phyloP scores from a whole-genome alignment of 2,113 vertebrate genomes.

The Oryzias woworae region DNA sequence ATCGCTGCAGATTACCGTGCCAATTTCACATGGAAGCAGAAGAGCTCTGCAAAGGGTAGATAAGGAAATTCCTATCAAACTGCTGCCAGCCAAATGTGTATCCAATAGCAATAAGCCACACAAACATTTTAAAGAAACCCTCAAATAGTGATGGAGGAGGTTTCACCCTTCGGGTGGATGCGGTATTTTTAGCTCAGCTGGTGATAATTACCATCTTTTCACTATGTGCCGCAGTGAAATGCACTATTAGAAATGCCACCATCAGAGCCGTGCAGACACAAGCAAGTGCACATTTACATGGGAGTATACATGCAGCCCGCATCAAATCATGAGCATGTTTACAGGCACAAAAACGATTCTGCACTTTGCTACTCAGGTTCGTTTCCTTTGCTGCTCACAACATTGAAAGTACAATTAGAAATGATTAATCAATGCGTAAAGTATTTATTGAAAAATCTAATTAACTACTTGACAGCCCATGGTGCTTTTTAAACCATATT shows the following conservation, averaged over 20 bases:
- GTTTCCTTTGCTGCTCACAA: conserved; percentile 5
- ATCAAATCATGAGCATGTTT: conserved; percentile 4
- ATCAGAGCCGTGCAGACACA: conserved; percentile 29
- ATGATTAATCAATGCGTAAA: background rate
- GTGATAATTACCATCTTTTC: conserved; percentile 76
- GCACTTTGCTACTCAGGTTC: conserved; percentile 12
- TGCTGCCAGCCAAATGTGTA: conserved; percentile 79
- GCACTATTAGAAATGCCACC: conserved; percentile 59
- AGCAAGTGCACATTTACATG: conserved; percentile 14
- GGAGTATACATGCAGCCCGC: background rate
- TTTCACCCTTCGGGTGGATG: conserved; percentile 69
- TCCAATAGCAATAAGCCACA: conserved; percentile 73
- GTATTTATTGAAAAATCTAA: too few species aligned
- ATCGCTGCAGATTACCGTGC: conserved; percentile 78
- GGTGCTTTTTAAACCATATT: too few species aligned
- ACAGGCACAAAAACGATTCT: background rate
- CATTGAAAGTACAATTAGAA: conserved; percentile 19
- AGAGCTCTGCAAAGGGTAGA: conserved; percentile 80
- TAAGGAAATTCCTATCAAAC: conserved; percentile 80
- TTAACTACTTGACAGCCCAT: too few species aligned
- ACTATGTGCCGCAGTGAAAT: conserved; percentile 56
- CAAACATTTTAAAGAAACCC: conserved; percentile 75
- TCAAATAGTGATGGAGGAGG: conserved; percentile 73
- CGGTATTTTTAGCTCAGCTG: conserved; percentile 73
- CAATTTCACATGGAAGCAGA: conserved; percentile 78